phyloP scores from a whole-genome alignment of 1,140 invertebrate genomes.

The Cecropterus lyciades region DNA sequence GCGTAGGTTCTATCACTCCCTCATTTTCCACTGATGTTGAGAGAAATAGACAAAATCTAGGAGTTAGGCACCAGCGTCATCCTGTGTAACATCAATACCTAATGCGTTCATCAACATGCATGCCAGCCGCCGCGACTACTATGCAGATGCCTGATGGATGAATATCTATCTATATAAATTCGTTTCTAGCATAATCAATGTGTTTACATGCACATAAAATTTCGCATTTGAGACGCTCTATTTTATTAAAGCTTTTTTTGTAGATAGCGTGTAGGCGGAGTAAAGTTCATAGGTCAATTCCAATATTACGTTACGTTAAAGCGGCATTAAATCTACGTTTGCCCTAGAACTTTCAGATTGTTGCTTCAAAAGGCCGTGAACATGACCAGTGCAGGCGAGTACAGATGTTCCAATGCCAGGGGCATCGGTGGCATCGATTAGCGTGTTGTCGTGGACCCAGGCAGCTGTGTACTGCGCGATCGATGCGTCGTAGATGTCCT shows the following conservation, averaged over 20 bases:
- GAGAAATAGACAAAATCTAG: too few relatives aligned
- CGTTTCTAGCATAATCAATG: too few relatives aligned
- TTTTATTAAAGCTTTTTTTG: not conserved
- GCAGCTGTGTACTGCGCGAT: constrained; percentile 55
- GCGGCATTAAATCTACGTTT: not conserved
- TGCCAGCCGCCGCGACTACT: too few relatives aligned
- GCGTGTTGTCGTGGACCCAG: constrained; percentile 60
- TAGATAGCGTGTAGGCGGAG: constrained; percentile 7
- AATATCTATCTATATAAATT: too few relatives aligned
- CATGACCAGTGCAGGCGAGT: not conserved
- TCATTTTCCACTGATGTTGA: too few relatives aligned
- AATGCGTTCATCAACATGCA: too few relatives aligned
- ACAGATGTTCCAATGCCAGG: constrained; percentile 53
- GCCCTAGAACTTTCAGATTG: not conserved
- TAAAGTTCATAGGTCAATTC: constrained; percentile 27
- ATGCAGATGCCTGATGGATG: too few relatives aligned
- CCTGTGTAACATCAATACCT: too few relatives aligned
- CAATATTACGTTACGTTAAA: not conserved
- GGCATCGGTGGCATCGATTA: constrained; percentile 45
- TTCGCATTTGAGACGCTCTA: not conserved
- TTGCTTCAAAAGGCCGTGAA: constrained; percentile 7
- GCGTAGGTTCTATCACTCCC: too few relatives aligned
- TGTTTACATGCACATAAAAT: too few relatives aligned
- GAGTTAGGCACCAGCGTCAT: too few relatives aligned
- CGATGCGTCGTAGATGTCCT: constrained; percentile 66